Evolutionary conservation across 2,113 vertebrate genomes (phyloP), one percentile per base, ranked within the genome.

Genomic region (Glaucomys volans): DNA sequence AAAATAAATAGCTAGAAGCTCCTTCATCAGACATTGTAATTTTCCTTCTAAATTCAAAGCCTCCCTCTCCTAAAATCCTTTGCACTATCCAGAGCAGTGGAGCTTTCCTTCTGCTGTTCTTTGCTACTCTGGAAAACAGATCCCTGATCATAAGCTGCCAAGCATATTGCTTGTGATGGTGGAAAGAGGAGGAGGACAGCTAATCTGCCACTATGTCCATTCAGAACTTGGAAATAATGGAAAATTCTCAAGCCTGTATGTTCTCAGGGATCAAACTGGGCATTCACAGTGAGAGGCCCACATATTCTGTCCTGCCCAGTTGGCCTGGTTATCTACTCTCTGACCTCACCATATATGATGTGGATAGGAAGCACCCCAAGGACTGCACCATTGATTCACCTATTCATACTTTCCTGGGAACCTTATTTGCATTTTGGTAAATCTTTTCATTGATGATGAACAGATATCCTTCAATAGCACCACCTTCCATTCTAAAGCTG

Each of bases 131-230:
- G 4, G 20, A 94, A 94, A 87, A 26, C 26, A n/a, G 22, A 10
- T 1, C 18, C 30, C 69, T 7, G 10, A 30, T 52, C 52, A 9
- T 0, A 16, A 59, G 44, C 26, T 40, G 26, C 18, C 22, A 67
- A 32, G 14, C 14, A 1, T 11, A 0, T 54, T 52, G 32, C 66
- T 30, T 4, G 24, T 24, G 30, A 14, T 9, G 40, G 79, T 28
- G 3, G 54, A 5, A 0, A 5, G 1, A 3, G 20, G 3, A 14
- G 8, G 8, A 6, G 37, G 14, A 12, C 11, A 47, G 42, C 13
- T 40, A 50, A 35, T 40, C 47, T 87, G 66, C 57, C 57, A 26
- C 20, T 37, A 0, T 37, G n/a, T 62, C 35, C 32, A 13, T 75
- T 8, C 62, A 84, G 67, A 50, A 87, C 2, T 0, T 32, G 59